Evolutionary conservation across 2,888 invertebrate species (phyloP).

Genomic region (Chloromyia formosa): DNA sequence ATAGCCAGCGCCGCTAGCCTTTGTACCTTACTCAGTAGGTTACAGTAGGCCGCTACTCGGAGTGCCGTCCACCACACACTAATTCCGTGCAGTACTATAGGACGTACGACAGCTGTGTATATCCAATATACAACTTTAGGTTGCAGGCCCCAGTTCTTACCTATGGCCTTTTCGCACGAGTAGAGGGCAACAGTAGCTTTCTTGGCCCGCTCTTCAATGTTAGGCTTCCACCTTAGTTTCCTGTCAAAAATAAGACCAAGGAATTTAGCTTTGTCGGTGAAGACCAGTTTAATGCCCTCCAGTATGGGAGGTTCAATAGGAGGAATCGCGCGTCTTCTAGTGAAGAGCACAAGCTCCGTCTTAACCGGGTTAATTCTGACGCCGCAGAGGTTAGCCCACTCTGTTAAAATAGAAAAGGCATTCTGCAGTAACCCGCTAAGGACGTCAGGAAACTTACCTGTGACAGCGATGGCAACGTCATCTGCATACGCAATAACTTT

Average conservation of each 20-base stretch:
- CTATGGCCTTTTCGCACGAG: too few species aligned
- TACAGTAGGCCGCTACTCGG: too few species aligned
- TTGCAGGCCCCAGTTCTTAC: too few species aligned
- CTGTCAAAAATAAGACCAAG: background rate
- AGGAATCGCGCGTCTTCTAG: background rate
- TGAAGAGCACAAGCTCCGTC: constrained; percentile 2
- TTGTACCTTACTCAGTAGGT: too few species aligned
- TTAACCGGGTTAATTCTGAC: background rate
- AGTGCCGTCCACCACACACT: background rate
- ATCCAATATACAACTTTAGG: too few species aligned
- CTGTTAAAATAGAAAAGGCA: background rate
- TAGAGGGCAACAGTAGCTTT: background rate
- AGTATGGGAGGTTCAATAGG: background rate
- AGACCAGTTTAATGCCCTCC: background rate
- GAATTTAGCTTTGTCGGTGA: background rate
- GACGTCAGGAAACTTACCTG: background rate
- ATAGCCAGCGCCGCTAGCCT: too few species aligned
- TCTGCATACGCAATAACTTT: background rate
- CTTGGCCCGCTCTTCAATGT: background rate
- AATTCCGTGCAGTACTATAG: background rate
- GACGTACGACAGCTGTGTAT: background rate
- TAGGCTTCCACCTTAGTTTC: background rate
- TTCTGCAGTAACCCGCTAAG: background rate
- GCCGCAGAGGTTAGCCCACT: background rate
- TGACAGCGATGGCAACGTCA: background rate